Evolutionary conservation across 2,888 invertebrate species (phyloP), one percentile per base, ranked within the genome.

Genomic region (Leptarthrus brevirostris): DNA sequence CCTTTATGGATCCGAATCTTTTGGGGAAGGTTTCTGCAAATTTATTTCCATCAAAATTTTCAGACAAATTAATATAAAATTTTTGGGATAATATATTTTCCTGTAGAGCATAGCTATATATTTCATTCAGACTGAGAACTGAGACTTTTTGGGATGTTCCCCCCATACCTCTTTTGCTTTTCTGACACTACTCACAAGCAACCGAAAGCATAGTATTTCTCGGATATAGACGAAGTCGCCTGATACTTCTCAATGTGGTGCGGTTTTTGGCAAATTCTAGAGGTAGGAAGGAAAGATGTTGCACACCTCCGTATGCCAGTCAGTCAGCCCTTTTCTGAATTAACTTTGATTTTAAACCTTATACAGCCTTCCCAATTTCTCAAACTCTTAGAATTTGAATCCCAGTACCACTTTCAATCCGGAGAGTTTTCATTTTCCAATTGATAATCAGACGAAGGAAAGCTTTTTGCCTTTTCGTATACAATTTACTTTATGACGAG

Each of bases 1-100:
- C 36, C 16, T 30, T 30, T 10, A 18, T 30, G 5, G 14, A 26
- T 2, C 44, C n/a, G n/a, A n/a, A n/a, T n/a, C n/a, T n/a, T n/a
- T 49, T 30, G 30, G 30, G 30, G n/a, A n/a, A n/a, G n/a, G n/a
- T n/a, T 30, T 30, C 30, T 30, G 40, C n/a, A 64, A 44, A 64
- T 64, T 64, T 64, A 64, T 64, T 64, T 47, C 64, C 64, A 64
- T 64, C 64, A 64, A 64, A 64, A 64, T 64, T 64, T 64, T 44
- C 64, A 64, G 64, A 64, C 64, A 64, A 64, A 64, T 64, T 64
- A 64, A 64, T 64, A 64, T 64, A 64, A 64, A 64, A 64, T 64
- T 64, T 54, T 64, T 44, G 64, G 64, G 64, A 64, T 64, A 64
- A 64, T 64, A 44, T 64, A 64, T 64, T 64, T 64, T 64, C n/a